phyloP scores from a whole-genome alignment of 1,140 invertebrate genomes.

The Capitella teleta region DNA sequence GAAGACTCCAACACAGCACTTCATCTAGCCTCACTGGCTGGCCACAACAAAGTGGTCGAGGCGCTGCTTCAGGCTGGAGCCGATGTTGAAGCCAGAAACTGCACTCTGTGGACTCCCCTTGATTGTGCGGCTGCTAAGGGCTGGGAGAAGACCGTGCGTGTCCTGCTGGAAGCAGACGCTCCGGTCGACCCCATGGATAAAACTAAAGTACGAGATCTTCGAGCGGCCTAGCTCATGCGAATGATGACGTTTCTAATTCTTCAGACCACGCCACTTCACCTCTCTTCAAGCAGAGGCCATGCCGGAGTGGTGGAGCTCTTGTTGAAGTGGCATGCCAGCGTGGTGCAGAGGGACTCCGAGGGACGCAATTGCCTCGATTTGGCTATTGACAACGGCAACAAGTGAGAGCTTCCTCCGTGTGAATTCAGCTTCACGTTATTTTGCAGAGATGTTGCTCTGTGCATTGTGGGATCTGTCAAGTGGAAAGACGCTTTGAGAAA shows the following conservation, averaged over 20 bases:
- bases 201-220: slow-evolving; percentile 31
- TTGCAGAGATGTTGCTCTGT: slow-evolving; percentile 40
- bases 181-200: slow-evolving; percentile 43
- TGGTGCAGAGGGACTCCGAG: slow-evolving; percentile 34
- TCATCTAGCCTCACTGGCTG: slow-evolving; percentile 41
- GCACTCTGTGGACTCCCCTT: slow-evolving; percentile 44
- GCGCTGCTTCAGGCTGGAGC: slow-evolving; percentile 40
- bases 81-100: slow-evolving; percentile 43
- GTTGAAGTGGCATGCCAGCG: slow-evolving; percentile 34
- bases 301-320: slow-evolving; percentile 35
- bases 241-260: too few relatives aligned
- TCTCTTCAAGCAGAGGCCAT: slow-evolving; percentile 39
- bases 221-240: too few relatives aligned
- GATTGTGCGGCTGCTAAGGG: slow-evolving; percentile 46
- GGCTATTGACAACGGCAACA: slow-evolving; percentile 40
- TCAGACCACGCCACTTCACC: slow-evolving; percentile 39
- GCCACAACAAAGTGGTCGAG: slow-evolving; percentile 35
- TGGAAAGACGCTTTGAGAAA: slow-evolving; percentile 42
- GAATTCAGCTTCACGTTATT: too few relatives aligned
- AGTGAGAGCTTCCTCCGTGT: too few relatives aligned
- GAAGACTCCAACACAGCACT: slow-evolving; percentile 53
- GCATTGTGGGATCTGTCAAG: slow-evolving; percentile 37
- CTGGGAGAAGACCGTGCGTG: slow-evolving; percentile 34
- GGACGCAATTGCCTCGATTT: slow-evolving; percentile 44
- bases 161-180: slow-evolving; percentile 41